These are phyloP conservation scores for Drosophila neonasuta DNA, from an alignment of 2,888 invertebrate species.

Conservation along the genomic window DNA sequence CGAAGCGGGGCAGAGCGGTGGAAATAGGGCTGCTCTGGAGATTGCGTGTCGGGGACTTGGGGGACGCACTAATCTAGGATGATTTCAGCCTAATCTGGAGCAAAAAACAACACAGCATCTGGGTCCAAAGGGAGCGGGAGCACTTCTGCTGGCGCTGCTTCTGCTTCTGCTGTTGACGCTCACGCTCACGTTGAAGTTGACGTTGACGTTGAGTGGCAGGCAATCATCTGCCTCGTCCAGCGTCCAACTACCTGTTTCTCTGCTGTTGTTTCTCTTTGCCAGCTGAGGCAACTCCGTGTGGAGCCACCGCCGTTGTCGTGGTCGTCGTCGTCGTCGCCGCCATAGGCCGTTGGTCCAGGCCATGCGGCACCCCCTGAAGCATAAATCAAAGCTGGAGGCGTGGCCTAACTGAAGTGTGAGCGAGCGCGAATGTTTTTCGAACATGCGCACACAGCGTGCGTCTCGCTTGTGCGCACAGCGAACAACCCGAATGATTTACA, in stretches of 20 bases:
- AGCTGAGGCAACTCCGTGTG: conserved; percentile 41
- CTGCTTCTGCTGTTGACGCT: conserved; percentile 3
- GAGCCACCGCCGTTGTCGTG: conserved; percentile 21
- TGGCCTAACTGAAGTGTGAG: conserved; percentile 56
- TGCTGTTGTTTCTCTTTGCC: conserved; percentile 62
- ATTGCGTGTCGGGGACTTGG: conserved; percentile 23
- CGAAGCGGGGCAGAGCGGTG: background rate
- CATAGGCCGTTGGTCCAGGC: conserved; percentile 70
- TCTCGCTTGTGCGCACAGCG: conserved; percentile 48
- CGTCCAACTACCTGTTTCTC: conserved; percentile 77
- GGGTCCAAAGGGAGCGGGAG: conserved; percentile 8
- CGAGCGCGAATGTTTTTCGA: conserved; percentile 50
- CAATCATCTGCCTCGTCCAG: conserved; percentile 65
- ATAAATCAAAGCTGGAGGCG: conserved; percentile 77
- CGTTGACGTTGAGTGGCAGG: conserved; percentile 62
- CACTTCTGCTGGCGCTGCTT: conserved; percentile 1
- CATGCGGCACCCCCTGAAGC: conserved; percentile 67
- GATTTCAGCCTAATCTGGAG: conserved; percentile 78
- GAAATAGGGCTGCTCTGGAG: conserved; percentile 7
- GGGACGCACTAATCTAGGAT: conserved; percentile 77
- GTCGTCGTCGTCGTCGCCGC: conserved; percentile 31
- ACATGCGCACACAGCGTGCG: conserved; percentile 45
- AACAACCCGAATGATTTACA: conserved; percentile 71
- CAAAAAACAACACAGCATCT: conserved; percentile 53
- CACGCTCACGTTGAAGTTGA: conserved; percentile 36